phyloP scores from a whole-genome alignment of 2,113 vertebrate genomes.

The Raphicerus campestris region DNA sequence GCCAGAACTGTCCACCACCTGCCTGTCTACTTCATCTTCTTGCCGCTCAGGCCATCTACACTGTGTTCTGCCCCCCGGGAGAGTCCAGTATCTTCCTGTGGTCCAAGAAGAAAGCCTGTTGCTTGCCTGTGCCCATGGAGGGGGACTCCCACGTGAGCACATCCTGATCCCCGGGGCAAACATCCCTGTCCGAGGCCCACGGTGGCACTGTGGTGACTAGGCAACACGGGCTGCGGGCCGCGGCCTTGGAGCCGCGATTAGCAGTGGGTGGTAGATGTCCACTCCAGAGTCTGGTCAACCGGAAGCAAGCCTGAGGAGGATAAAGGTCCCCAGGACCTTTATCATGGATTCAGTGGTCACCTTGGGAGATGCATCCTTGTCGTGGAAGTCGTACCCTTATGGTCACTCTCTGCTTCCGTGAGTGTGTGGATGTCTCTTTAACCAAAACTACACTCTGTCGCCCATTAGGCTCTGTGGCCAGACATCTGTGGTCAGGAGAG shows the following conservation, averaged over 20 bases:
- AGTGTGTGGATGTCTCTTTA: not conserved
- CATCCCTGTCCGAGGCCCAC: not conserved
- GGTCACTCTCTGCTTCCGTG: not conserved
- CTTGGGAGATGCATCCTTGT: not conserved
- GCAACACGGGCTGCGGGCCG: fast-evolving
- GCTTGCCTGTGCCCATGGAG: not conserved
- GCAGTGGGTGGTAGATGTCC: not conserved
- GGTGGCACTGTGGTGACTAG: not conserved
- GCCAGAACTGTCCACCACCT: fast-evolving
- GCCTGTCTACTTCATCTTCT: not conserved
- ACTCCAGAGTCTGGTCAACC: not conserved
- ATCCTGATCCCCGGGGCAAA: not conserved
- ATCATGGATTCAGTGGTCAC: fast-evolving
- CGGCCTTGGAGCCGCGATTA: not conserved
- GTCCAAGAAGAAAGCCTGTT: not conserved
- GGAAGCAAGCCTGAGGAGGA: not conserved
- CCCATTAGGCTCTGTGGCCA: fast-evolving
- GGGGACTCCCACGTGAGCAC: not conserved
- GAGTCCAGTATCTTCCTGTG: not conserved
- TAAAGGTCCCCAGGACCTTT: not conserved
- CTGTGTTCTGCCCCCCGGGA: not conserved
- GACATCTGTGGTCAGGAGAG: not conserved
- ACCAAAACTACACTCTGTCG: not conserved
- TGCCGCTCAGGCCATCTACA: not conserved
- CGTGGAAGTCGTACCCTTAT: not conserved